Evolutionary conservation across 2,797 vertebrate genomes (phyloP).

Genomic region (Enoplosus armatus): DNA sequence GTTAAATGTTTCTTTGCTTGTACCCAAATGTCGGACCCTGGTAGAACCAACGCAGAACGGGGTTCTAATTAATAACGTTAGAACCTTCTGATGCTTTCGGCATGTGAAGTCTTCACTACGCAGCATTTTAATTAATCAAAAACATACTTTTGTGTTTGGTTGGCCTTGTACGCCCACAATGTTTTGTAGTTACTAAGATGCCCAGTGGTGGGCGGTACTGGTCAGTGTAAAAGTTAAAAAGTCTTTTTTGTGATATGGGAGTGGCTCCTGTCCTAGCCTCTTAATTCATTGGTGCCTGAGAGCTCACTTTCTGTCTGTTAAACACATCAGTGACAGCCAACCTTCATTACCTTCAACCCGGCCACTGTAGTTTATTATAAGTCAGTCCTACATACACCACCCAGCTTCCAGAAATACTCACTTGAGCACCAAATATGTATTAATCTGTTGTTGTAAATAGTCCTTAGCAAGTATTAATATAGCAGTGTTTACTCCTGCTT

Average conservation of each 20-base stretch:
- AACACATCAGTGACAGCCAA: neutral
- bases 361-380: neutral
- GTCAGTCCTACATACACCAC: neutral
- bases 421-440: neutral
- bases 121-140: neutral
- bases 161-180: constrained; percentile 27
- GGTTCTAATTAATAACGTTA: too few relatives aligned
- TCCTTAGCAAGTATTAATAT: too few relatives aligned
- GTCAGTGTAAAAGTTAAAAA: neutral
- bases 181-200: constrained; percentile 14
- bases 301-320: neutral
- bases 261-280: neutral
- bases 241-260: neutral
- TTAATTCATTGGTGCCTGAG: neutral
- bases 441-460: neutral
- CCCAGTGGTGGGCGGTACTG: constrained; percentile 36
- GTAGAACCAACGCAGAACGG: fast-evolving
- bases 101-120: neutral
- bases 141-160: neutral
- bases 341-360: neutral
- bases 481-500: neutral
- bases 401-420: neutral
- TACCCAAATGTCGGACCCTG: neutral
- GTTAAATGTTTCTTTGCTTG: neutral
- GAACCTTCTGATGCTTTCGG: fast-evolving